Base-by-base conservation (phyloP, 2,113 vertebrate genomes). In the Hypocryptadius cinnamomeus region DNA sequence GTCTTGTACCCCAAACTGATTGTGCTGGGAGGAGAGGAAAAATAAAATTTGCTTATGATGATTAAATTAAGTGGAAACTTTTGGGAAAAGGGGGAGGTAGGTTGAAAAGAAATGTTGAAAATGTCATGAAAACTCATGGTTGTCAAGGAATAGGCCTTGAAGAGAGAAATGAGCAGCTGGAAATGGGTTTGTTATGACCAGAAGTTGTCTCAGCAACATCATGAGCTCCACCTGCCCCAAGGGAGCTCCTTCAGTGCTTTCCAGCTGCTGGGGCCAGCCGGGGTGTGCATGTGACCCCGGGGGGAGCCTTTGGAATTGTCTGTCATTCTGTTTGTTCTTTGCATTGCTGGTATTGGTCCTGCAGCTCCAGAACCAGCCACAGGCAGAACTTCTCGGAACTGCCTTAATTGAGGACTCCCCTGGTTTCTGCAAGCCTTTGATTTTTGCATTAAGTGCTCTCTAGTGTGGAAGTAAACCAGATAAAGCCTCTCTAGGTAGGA, bases 241-340 rank as follows among this genome's bases (percentile, higher is more conserved):
- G 22, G 22, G 40, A 76, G 35, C 12, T 61, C 27, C 44, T 27
- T 59, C 24, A 2, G 13, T 53, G 48, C 37, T 40, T 50, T 37
- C 22, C 59, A 21, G 35, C 28, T 57, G 25, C 12, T 39, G 22
- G 19, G 56, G 28, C 13, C 30, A 64, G 33, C 45, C 9, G 2
- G 10, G 31, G 3, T 7, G 3, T 39, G 31, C 10, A 2, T 0
- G 4, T 66, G 53, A 23, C 15, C 24, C 40, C 1, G 0, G 15
- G 15, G 7, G 31, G 8, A 51, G 27, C 17, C 63, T 63, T 76
- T 87, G 45, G 30, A 48, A 24, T 59, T 44, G 9, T 31, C 28
- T 83, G 3, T 28, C 45, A 10, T 24, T 63, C 8, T 15, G 23
- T 2, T 63, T 69, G 72, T 59, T 42, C 33, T 68, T 19, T 68